Conservation (phyloP, 2,797 vertebrate genomes). For the Malacoctenus gilli region DNA sequence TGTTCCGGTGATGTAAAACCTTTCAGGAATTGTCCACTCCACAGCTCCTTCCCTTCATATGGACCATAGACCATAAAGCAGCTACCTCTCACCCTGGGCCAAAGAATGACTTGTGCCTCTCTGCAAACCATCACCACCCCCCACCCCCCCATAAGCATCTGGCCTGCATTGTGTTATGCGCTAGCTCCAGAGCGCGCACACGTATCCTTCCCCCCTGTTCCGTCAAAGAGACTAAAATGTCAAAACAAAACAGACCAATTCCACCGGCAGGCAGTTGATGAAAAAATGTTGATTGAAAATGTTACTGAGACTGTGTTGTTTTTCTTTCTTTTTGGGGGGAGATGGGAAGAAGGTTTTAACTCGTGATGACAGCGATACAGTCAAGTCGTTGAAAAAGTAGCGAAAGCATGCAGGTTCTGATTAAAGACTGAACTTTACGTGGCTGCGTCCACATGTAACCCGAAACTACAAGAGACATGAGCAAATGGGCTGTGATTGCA, state of each 20-base stretch:
- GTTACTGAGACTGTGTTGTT: too few relatives aligned
- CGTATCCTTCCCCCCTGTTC: conserved; percentile 26
- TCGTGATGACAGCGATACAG: conserved; percentile 47
- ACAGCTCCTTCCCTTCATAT: too few relatives aligned
- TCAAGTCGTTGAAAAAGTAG: conserved; percentile 35
- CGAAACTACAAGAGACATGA: conserved; percentile 14
- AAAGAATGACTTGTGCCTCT: conserved; percentile 1
- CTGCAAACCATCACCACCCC: background rate
- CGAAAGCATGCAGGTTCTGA: conserved; percentile 46
- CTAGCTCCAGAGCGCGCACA: conserved; percentile 25
- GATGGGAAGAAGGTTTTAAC: too few relatives aligned
- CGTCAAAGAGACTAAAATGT: conserved; percentile 49
- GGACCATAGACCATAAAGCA: too few relatives aligned
- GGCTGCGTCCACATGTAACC: background rate
- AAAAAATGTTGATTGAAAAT: too few relatives aligned
- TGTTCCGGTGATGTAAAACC: too few relatives aligned
- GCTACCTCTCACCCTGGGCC: too few relatives aligned
- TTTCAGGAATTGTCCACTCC: too few relatives aligned
- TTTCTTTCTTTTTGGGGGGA: conserved; percentile 12
- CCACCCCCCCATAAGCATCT: conserved; percentile 42
- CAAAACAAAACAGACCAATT: conserved; percentile 22
- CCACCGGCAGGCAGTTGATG: conserved; percentile 14
- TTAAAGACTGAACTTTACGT: conserved; percentile 36
- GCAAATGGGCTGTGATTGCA: conserved; percentile 29
- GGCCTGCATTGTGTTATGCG: conserved; percentile 34